Percentiles rank a stretch among this genome's conserved stretches.
phyloP scores from a whole-genome alignment of 2,888 invertebrate genomes.

The Lottia gigantea region DNA sequence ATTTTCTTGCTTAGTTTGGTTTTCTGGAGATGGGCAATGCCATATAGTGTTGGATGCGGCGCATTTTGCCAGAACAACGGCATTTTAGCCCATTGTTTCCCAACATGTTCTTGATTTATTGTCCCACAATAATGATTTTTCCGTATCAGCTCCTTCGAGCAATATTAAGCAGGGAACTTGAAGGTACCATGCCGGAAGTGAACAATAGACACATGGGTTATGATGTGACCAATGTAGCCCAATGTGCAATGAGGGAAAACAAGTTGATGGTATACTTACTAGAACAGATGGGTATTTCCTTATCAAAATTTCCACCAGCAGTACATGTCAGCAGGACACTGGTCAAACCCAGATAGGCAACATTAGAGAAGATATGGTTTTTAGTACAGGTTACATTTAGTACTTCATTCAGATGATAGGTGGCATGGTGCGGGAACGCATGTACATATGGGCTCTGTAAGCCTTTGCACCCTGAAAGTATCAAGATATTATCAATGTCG shows the following conservation, averaged over 20 bases:
- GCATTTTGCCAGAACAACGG: no score
- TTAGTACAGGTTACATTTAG: slow-evolving; percentile 39
- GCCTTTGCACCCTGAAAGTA: slow-evolving; percentile 37
- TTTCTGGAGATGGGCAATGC: not conserved
- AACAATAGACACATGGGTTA: no score
- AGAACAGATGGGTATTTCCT: slow-evolving; percentile 30
- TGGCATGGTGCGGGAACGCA: slow-evolving; percentile 24
- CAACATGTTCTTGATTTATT: no score
- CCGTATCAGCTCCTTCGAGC: no score
- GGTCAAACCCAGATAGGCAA: slow-evolving; percentile 28
- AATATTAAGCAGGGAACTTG: no score
- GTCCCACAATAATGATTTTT: no score
- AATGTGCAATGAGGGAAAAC: no score
- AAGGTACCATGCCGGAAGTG: no score
- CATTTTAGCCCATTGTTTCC: no score
- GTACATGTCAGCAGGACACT: slow-evolving; percentile 39
- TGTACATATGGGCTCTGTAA: slow-evolving; percentile 28
- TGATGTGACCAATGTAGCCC: no score
- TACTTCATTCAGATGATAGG: slow-evolving; percentile 30
- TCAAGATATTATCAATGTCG: no score
- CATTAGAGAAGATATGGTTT: slow-evolving; percentile 39
- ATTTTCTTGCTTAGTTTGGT: no score
- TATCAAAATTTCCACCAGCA: slow-evolving; percentile 41
- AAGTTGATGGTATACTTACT: slow-evolving; percentile 57
- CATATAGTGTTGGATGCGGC: not conserved